Evolutionary conservation across 2,797 vertebrate genomes (phyloP).

Genomic region (Columba guinea): DNA sequence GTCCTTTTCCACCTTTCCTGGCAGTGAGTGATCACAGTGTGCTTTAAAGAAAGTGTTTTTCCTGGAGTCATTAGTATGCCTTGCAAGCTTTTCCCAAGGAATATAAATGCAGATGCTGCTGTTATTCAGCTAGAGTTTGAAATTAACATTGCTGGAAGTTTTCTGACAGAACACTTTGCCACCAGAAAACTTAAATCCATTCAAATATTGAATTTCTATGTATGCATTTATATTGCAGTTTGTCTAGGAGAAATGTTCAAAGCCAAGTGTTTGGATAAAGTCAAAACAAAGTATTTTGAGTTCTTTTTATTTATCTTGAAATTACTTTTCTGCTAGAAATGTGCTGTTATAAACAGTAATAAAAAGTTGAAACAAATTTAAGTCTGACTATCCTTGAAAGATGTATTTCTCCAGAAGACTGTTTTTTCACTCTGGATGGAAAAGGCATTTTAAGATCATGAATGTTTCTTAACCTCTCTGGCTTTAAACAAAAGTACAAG

Average conservation of each 20-base stretch:
- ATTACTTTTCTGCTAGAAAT: background rate
- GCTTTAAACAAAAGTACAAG: background rate
- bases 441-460: background rate
- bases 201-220: constrained; percentile 46
- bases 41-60: constrained; percentile 1
- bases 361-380: constrained; percentile 23
- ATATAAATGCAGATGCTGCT: constrained; percentile 61
- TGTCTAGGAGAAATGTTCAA: background rate
- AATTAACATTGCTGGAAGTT: constrained; percentile 56
- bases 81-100: constrained; percentile 3
- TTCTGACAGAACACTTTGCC: constrained; percentile 19
- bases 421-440: background rate
- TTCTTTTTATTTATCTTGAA: background rate
- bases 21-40: constrained; percentile 15
- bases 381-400: background rate
- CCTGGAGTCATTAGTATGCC: constrained; percentile 39
- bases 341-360: constrained; percentile 4
- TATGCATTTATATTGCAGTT: background rate
- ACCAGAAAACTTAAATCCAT: constrained; percentile 35
- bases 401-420: background rate
- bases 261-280: background rate
- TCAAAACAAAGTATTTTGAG: background rate
- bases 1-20: background rate
- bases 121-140: constrained; percentile 41
- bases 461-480: background rate